Conservation (phyloP, 2,888 invertebrate genomes). For the Nymphalis c-album region DNA sequence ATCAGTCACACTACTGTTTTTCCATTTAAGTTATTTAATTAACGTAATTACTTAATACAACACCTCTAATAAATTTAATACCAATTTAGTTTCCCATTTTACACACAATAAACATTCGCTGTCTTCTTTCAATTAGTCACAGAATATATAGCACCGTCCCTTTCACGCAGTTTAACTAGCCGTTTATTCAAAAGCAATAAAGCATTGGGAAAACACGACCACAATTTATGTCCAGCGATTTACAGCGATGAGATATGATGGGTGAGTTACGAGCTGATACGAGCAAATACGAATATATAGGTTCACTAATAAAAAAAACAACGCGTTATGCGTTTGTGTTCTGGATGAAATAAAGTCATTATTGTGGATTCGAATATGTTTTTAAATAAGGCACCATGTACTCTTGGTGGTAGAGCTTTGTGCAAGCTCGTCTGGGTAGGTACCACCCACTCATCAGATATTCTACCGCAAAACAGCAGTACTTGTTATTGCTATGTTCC, state of each 20-base stretch:
- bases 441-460: no score
- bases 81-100: not conserved
- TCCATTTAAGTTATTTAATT: no score
- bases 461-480: no score
- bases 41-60: no score
- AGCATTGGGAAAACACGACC: conserved; percentile 63
- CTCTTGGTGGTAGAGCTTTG: no score
- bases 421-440: no score
- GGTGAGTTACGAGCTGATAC: conserved; percentile 53
- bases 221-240: conserved; percentile 65
- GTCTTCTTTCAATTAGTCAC: not conserved
- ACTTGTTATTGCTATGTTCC: no score
- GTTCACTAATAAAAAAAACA: conserved; percentile 2
- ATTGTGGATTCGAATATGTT: no score
- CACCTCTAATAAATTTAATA: not conserved
- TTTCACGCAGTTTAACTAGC: conserved; percentile 5
- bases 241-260: conserved; percentile 61
- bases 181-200: conserved; percentile 58
- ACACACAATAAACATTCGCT: not conserved
- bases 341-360: no score
- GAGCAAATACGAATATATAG: conserved; percentile 31
- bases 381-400: no score
- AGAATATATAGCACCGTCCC: not conserved
- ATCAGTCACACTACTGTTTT: no score
- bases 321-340: no score